Evolutionary conservation across 2,888 invertebrate species (phyloP), one percentile per base, ranked within the genome.

Genomic region (Parthenolecanium corni): DNA sequence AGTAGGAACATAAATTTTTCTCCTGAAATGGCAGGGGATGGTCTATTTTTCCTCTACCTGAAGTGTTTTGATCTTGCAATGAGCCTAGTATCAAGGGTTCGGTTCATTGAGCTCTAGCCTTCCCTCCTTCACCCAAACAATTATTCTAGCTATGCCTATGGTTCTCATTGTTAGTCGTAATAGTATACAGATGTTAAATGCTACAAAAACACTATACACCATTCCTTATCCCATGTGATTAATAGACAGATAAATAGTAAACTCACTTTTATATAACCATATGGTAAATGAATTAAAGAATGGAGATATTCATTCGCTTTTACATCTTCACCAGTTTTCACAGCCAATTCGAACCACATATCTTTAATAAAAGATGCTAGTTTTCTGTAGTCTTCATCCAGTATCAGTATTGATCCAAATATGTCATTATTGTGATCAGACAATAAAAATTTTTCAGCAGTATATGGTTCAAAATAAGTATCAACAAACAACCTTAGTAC

Each of bases 271-370:
- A 67, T 65, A 63, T 84, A 84, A 6, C 81, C 81, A 65, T 87
- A 76, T 0, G 81, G 78, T 1, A 86, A 77, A 52, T 83, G 82
- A 36, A 86, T 77, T 44, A 86, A 77, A 47, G 86, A 86, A 71
- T 80, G 80, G 64, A 76, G 74, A 53, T 82, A 75, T 62, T 81
- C 76, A 71, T 71, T 62, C 68, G 71, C 62, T 53, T 67, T 67
- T 18, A 73, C 73, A 47, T 72, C 73, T 21, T 31, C 53, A 18
- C 57, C 53, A 2, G 85, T 79, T 71, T 81, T 82, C 36, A 82
- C 74, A 0, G 82, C 81, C 46, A 72, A 66, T 23, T 65, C 66
- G 58, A 67, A 69, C 71, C 71, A 71, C 24, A 71, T 63, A 23
- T 62, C 42, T 66, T 71, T 71, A 16, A 72, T 65, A 18, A 73